A percentile compares a stretch with the other conserved stretches of the same genome.
phyloP scores from a whole-genome alignment of 64 coral and sea anemone species.

The Pocillopora verrucosa region DNA sequence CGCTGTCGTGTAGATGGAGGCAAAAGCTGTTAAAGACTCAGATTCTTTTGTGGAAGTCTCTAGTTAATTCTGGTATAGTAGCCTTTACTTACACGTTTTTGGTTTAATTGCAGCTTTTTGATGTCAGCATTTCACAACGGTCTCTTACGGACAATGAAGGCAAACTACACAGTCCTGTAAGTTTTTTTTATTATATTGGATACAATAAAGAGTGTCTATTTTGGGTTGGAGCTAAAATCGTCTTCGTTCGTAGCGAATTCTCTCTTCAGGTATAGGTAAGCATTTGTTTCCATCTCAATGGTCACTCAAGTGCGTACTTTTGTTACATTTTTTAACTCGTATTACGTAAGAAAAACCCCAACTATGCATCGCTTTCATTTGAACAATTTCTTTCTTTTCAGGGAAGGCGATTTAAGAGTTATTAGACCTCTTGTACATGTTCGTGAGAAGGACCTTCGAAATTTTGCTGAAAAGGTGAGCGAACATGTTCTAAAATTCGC shows the following conservation, averaged over 20 bases:
- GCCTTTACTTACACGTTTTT: background rate
- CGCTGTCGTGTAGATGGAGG: too few species aligned
- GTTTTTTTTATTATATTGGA: background rate
- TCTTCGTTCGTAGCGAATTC: too few species aligned
- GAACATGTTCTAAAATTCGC: background rate
- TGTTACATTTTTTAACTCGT: too few species aligned
- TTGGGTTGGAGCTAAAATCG: too few species aligned
- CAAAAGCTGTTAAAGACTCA: too few species aligned
- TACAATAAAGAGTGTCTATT: too few species aligned
- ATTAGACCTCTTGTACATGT: slow-evolving; percentile 92
- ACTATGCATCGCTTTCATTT: background rate
- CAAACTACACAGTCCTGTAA: slow-evolving; percentile 91
- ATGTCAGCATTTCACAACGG: slow-evolving; percentile 99
- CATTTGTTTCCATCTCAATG: too few species aligned
- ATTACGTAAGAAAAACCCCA: too few species aligned
- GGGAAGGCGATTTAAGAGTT: slow-evolving; percentile 92
- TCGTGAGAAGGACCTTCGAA: slow-evolving; percentile 87
- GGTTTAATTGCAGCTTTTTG: slow-evolving; percentile 69
- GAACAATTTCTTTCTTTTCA: background rate
- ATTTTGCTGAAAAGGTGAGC: slow-evolving; percentile 91
- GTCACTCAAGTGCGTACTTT: too few species aligned
- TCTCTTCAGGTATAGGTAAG: too few species aligned
- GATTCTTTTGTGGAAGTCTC: background rate
- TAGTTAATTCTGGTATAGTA: background rate
- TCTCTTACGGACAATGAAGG: slow-evolving; percentile 94